phyloP scores from a whole-genome alignment of 2,888 invertebrate species.

The Ormyrus labotus region DNA sequence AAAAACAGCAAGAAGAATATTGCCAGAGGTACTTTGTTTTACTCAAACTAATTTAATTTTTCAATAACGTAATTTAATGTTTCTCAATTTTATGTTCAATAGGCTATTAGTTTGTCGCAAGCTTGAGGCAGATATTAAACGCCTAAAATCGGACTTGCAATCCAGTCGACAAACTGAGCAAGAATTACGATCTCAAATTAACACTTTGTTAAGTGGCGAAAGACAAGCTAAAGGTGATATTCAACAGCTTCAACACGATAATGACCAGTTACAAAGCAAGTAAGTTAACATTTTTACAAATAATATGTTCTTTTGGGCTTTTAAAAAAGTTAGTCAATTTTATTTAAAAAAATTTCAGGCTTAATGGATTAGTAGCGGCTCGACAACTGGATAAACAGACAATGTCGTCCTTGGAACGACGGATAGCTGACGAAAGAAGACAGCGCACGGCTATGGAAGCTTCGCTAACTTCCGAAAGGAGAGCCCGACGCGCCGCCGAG shows the following conservation, averaged over 20 bases:
- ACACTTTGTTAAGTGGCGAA: constrained; percentile 82
- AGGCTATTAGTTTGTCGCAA: constrained; percentile 77
- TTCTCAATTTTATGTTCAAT: constrained; percentile 31
- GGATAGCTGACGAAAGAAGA: constrained; percentile 90
- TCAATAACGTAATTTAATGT: background rate
- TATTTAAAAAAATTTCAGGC: constrained; percentile 72
- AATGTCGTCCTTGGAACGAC: constrained; percentile 86
- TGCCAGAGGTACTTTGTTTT: constrained; percentile 73
- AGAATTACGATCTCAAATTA: constrained; percentile 84
- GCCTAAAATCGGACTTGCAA: constrained; percentile 85
- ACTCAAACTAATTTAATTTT: background rate
- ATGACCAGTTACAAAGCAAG: constrained; percentile 92
- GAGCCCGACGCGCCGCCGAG: constrained; percentile 81
- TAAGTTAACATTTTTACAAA: constrained; percentile 71
- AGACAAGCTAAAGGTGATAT: constrained; percentile 84
- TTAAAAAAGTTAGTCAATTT: constrained; percentile 8
- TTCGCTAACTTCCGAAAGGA: constrained; percentile 85
- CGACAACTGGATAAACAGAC: constrained; percentile 88
- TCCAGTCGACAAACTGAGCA: constrained; percentile 84
- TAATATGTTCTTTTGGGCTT: too few species aligned
- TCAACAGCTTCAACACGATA: constrained; percentile 87
- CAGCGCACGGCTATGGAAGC: constrained; percentile 85
- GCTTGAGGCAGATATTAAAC: constrained; percentile 85
- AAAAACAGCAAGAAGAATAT: constrained; percentile 76
- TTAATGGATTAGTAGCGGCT: constrained; percentile 85